Evolutionary conservation across 2,113 vertebrate species (phyloP).

Genomic region (Peromyscus leucopus): DNA sequence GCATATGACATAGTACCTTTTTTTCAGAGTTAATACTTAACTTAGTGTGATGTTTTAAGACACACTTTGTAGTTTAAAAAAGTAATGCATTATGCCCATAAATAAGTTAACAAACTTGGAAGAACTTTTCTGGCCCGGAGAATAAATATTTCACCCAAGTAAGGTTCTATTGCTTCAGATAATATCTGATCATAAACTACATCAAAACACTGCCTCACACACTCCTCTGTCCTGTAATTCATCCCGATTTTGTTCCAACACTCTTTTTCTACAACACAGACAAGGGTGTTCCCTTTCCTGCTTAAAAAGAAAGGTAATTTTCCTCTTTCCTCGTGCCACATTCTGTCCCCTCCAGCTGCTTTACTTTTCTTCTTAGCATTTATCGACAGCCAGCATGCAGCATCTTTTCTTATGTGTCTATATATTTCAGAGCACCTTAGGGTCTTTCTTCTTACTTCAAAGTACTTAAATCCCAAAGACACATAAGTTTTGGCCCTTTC

Average conservation of each 20-base stretch:
- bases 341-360: not conserved
- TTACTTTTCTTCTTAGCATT: slow-evolving; percentile 21
- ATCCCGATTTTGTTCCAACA: not conserved
- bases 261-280: not conserved
- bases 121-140: not conserved
- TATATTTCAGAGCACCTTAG: not conserved
- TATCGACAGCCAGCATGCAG: not conserved
- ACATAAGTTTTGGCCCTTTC: not conserved
- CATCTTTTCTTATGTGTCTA: not conserved
- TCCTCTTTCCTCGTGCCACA: not conserved
- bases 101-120: not conserved
- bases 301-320: not conserved
- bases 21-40: not conserved
- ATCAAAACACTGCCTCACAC: not conserved
- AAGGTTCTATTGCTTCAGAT: slow-evolving; percentile 30
- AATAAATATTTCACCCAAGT: not conserved
- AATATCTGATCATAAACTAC: slow-evolving; percentile 60
- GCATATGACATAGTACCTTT: not conserved
- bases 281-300: slow-evolving; percentile 3
- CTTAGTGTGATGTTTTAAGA: not conserved
- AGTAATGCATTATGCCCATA: not conserved
- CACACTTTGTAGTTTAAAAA: not conserved
- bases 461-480: not conserved
- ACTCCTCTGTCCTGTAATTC: not conserved
- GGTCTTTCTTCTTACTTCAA: not conserved